Evolutionary conservation across 1,140 invertebrate genomes (phyloP), one percentile per base, ranked within the genome.

Genomic region (Danaus melanippus): DNA sequence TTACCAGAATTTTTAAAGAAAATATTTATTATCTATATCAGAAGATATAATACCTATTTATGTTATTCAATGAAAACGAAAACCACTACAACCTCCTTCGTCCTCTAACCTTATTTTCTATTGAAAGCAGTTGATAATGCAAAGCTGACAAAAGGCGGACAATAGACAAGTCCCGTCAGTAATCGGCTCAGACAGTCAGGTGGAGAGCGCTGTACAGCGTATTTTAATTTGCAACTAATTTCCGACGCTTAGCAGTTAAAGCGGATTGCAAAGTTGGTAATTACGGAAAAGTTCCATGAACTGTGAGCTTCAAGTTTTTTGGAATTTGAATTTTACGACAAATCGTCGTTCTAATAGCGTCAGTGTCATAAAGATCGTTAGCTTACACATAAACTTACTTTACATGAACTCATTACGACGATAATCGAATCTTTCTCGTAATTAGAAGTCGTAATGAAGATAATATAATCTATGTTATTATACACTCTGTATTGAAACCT

Each of bases 151-250:
- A 32, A 32, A 32, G 21, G 21, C 21, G 21, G 21, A 32, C 21
- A 32, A 32, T 32, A 32, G 57, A 52, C 57, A 56, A 64, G 51
- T 50, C 46, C 46, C 44, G 50, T 50, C 54, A 52, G 47, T 71
- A 74, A 74, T 67, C 69, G 66, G 71, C 66, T 74, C 66, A 74
- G 69, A 66, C 64, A 71, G 21, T 32, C 21, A 32, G 67, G 71
- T 70, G 67, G 48, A 44, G 56, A 43, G 43, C 43, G 61, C 55
- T 54, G 51, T 15, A 49, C 55, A 56, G 58, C 61, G 67, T 66
- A 74, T 75, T 78, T 78, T 74, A 75, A 75, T 78, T 77, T 66
- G 57, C 62, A 65, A 71, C 74, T 77, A 79, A 79, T 81, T 79
- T 76, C 46, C 58, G 58, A 53, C 69, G 66, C 67, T 71, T 70